phyloP scores from a whole-genome alignment of 2,113 vertebrate genomes.

The Myocastor coypus region DNA sequence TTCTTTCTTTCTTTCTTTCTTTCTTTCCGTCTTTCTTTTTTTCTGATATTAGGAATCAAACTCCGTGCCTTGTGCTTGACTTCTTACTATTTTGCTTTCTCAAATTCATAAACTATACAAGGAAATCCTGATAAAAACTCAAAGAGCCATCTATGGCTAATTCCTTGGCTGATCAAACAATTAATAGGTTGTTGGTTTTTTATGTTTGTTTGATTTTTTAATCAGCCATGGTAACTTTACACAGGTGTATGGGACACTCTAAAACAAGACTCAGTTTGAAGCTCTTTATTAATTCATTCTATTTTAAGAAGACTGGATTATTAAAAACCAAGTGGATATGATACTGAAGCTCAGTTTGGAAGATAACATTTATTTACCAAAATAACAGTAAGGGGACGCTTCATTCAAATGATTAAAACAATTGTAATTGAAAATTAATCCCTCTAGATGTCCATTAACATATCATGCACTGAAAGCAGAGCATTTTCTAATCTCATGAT shows the following conservation, averaged over 20 bases:
- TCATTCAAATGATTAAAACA: background rate
- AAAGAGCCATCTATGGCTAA: background rate
- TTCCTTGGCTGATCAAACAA: background rate
- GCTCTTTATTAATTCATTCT: background rate
- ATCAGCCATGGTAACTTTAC: background rate
- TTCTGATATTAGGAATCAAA: no score
- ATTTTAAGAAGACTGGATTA: background rate
- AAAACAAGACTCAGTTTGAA: background rate
- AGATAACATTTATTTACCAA: background rate
- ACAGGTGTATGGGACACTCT: background rate
- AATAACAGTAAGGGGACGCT: background rate
- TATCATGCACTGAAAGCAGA: background rate
- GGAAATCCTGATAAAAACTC: background rate
- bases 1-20: no score
- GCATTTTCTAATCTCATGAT: background rate
- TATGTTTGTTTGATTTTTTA: background rate
- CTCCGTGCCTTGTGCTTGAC: no score
- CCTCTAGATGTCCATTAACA: background rate
- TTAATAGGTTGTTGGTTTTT: background rate
- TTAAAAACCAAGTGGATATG: background rate
- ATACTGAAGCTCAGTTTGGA: background rate
- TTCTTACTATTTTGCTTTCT: background rate
- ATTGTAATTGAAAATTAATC: constrained; percentile 19
- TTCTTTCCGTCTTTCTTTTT: no score
- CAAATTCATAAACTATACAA: background rate